These are phyloP conservation scores for Archivesica marissinica DNA, from an alignment of 1,140 invertebrate genomes.

Conservation along the genomic window DNA sequence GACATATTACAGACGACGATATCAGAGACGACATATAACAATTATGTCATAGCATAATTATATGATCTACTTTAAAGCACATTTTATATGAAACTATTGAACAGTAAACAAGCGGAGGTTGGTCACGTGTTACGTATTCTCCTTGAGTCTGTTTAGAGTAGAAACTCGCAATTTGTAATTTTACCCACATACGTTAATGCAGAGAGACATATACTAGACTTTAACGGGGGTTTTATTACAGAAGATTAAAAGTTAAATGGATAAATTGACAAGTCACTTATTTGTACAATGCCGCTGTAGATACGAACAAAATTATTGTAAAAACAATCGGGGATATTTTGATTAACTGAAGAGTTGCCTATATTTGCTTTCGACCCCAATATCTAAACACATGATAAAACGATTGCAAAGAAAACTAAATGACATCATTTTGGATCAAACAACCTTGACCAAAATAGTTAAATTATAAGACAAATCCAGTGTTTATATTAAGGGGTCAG, in stretches of 20 bases:
- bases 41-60: background rate
- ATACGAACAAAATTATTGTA: conserved; percentile 10
- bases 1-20: too few species aligned
- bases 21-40: too few species aligned
- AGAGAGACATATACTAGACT: too few species aligned
- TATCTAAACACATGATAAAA: conserved; percentile 36
- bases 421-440: conserved; percentile 30
- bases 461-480: background rate
- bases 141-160: too few species aligned
- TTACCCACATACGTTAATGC: too few species aligned
- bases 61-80: too few species aligned
- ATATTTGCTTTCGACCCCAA: background rate
- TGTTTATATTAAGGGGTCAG: background rate
- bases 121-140: too few species aligned
- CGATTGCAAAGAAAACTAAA: background rate
- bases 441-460: background rate
- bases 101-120: too few species aligned
- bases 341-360: background rate
- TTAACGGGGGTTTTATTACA: too few species aligned
- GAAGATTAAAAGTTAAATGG: too few species aligned
- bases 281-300: background rate
- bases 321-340: conserved; percentile 26
- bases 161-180: too few species aligned
- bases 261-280: conserved; percentile 6
- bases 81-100: too few species aligned